These are phyloP conservation scores for Musca vetustissima DNA, from an alignment of 1,140 invertebrate genomes.

Conservation along the genomic window DNA sequence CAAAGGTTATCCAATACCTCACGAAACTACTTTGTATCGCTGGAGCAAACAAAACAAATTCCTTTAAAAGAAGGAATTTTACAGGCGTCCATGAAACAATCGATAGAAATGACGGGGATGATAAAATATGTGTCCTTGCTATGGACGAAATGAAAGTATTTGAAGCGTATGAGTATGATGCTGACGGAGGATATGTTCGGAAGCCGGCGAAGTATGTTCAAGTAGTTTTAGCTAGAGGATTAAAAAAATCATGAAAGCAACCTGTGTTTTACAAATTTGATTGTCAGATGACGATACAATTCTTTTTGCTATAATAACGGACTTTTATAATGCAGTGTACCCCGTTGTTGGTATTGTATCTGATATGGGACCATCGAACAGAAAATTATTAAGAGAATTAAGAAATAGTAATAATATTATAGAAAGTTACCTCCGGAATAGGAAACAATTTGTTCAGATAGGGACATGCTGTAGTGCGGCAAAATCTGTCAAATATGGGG, in stretches of 20 bases:
- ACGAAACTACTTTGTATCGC: slow-evolving; percentile 1
- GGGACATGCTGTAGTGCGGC: too few relatives aligned
- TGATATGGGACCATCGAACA: too few relatives aligned
- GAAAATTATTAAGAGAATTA: too few relatives aligned
- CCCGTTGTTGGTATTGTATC: too few relatives aligned
- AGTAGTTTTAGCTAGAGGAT: slow-evolving; percentile 27
- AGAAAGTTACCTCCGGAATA: too few relatives aligned
- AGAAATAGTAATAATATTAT: too few relatives aligned
- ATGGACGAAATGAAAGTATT: slow-evolving; percentile 24
- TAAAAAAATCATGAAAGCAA: slow-evolving; percentile 48
- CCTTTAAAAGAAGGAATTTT: neutral
- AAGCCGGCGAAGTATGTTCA: slow-evolving; percentile 26
- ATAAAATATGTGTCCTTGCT: too few relatives aligned
- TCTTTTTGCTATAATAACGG: too few relatives aligned
- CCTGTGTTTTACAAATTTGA: slow-evolving; percentile 47
- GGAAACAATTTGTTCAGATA: too few relatives aligned
- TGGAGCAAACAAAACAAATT: neutral
- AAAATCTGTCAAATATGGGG: too few relatives aligned
- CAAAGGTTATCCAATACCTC: slow-evolving; percentile 3
- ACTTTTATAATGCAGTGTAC: too few relatives aligned
- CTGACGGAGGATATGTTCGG: neutral
- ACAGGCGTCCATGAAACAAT: neutral
- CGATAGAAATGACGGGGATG: neutral
- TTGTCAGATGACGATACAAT: slow-evolving; percentile 37
- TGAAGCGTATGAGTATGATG: slow-evolving; percentile 6